Conservation (phyloP, 2,888 invertebrate genomes). For the Mongoloraphidia duomilia region DNA sequence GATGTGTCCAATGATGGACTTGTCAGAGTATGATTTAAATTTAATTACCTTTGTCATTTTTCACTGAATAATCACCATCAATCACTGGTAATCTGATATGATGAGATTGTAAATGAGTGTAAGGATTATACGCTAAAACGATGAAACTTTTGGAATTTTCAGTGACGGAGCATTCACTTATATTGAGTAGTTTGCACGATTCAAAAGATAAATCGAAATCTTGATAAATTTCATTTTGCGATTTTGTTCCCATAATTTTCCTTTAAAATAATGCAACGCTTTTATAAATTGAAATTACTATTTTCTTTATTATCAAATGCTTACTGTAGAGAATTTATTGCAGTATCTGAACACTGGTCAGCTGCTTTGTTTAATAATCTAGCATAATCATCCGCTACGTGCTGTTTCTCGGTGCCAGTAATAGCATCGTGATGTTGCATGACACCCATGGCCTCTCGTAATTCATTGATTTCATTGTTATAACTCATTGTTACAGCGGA, state of each 20-base stretch:
- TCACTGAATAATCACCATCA: slow-evolving; percentile 41
- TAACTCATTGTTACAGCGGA: slow-evolving; percentile 34
- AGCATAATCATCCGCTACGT: slow-evolving; percentile 80
- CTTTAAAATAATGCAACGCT: not conserved
- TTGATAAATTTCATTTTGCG: slow-evolving; percentile 1
- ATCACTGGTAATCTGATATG: slow-evolving; percentile 51
- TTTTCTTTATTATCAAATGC: slow-evolving; percentile 11
- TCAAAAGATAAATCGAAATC: slow-evolving; percentile 26
- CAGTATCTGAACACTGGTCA: slow-evolving; percentile 38
- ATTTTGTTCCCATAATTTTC: not conserved
- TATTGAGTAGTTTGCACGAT: slow-evolving; percentile 53
- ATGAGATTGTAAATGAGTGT: slow-evolving; percentile 43
- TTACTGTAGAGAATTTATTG: slow-evolving; percentile 43
- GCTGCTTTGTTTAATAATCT: slow-evolving; percentile 55
- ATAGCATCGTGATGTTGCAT: slow-evolving; percentile 89
- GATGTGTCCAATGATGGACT: too few species aligned
- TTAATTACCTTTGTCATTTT: slow-evolving; percentile 42
- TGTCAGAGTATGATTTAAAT: not conserved
- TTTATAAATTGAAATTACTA: not conserved
- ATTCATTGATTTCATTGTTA: slow-evolving; percentile 35
- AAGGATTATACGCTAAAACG: slow-evolving; percentile 69
- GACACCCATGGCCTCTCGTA: slow-evolving; percentile 59
- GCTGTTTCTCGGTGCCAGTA: slow-evolving; percentile 74
- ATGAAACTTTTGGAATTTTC: slow-evolving; percentile 47
- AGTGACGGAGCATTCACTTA: slow-evolving; percentile 56